Evolutionary conservation across 2,113 vertebrate species (phyloP).

Genomic region (Corydoras sp.): DNA sequence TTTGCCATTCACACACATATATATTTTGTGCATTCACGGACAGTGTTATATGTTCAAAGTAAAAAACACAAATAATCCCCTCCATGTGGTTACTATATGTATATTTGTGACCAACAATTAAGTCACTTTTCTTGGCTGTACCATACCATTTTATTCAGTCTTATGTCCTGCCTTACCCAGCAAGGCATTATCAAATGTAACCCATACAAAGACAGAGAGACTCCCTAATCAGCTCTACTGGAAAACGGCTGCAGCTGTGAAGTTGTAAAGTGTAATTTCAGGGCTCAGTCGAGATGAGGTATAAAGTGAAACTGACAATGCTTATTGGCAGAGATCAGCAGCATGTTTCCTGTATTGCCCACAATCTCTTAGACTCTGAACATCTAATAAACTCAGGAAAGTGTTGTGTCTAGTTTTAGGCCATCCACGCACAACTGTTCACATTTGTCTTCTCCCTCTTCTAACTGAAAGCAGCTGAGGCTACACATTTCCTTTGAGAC

Average conservation of each 20-base stretch:
- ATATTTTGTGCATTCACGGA: too few relatives aligned
- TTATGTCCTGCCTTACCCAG: slow-evolving; percentile 1
- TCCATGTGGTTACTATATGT: too few relatives aligned
- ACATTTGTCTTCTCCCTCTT: neutral
- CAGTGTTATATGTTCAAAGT: too few relatives aligned
- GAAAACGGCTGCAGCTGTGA: slow-evolving; percentile 28
- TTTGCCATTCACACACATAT: too few relatives aligned
- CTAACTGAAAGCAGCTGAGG: neutral
- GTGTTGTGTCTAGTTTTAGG: slow-evolving; percentile 32
- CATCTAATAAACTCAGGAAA: slow-evolving; percentile 29
- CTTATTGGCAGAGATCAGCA: slow-evolving; percentile 19
- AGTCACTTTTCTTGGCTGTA: too few relatives aligned
- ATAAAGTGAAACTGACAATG: slow-evolving; percentile 22
- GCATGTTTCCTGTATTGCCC: slow-evolving; percentile 16
- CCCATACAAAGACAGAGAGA: slow-evolving; percentile 29
- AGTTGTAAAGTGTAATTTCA: slow-evolving; percentile 35
- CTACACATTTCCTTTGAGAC: neutral
- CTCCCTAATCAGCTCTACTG: slow-evolving; percentile 26
- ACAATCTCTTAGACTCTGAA: slow-evolving; percentile 34
- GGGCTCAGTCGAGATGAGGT: slow-evolving; percentile 23
- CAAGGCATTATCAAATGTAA: slow-evolving; percentile 13
- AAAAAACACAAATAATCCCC: too few relatives aligned
- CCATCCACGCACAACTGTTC: slow-evolving; percentile 25
- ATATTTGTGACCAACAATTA: too few relatives aligned
- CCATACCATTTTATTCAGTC: neutral